Conservation (phyloP, 2,888 invertebrate species). For the Seira musarum region DNA sequence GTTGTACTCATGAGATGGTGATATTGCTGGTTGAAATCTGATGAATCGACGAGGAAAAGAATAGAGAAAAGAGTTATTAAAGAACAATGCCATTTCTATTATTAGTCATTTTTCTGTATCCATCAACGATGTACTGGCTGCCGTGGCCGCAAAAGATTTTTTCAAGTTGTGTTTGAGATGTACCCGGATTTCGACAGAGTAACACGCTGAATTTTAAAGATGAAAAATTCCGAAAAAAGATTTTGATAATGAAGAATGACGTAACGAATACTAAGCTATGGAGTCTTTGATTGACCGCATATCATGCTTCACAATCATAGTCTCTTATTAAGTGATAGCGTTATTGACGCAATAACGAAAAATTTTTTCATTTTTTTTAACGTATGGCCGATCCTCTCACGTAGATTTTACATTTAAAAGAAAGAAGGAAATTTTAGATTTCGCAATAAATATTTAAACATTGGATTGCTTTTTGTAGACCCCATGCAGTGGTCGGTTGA, state of each 20-base stretch:
- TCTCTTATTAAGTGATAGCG: neutral
- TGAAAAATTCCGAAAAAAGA: conserved; percentile 4
- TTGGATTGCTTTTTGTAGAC: conserved; percentile 77
- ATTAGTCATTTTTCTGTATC: neutral
- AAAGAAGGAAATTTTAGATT: neutral
- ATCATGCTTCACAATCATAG: neutral
- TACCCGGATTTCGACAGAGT: conserved; percentile 23
- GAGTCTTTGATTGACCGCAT: neutral
- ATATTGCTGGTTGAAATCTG: neutral
- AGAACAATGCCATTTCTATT: conserved; percentile 14
- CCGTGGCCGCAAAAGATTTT: neutral
- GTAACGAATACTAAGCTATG: neutral
- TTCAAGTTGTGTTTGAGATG: neutral
- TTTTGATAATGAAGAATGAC: conserved; percentile 35
- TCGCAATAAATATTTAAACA: neutral
- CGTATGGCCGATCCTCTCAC: neutral
- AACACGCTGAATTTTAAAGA: conserved; percentile 1
- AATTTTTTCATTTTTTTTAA: neutral
- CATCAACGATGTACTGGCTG: too few species aligned
- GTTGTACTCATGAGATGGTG: neutral
- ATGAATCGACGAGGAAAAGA: too few species aligned
- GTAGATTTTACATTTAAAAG: neutral
- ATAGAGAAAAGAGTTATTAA: conserved; percentile 4
- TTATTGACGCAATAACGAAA: conserved; percentile 34
- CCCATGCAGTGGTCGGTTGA: conserved; percentile 88